Evolutionary conservation across 1,140 invertebrate genomes (phyloP).

Genomic region (Camponotus pennsylvanicus): DNA sequence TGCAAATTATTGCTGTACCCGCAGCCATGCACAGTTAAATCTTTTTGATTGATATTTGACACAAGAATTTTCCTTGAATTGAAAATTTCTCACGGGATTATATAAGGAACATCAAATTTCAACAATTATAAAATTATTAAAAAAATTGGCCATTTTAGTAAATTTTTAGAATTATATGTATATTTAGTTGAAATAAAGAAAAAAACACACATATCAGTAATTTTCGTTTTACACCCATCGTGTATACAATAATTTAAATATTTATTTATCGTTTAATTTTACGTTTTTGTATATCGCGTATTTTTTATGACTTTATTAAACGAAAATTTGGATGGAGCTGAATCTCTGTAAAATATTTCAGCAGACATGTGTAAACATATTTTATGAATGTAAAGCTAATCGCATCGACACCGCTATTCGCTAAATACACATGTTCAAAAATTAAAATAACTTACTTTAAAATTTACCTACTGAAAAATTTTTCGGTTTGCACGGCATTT

Average conservation of each 20-base stretch:
- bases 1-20: constrained; percentile 9
- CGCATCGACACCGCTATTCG: constrained; percentile 15
- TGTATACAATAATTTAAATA: background rate
- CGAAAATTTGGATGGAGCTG: background rate
- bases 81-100: background rate
- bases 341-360: constrained; percentile 34
- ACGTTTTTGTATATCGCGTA: background rate
- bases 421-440: constrained; percentile 24
- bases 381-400: constrained; percentile 43
- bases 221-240: background rate
- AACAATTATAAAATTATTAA: background rate
- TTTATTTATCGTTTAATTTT: constrained; percentile 30
- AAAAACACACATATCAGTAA: background rate
- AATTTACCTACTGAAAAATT: constrained; percentile 49
- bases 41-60: background rate
- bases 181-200: background rate
- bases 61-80: background rate
- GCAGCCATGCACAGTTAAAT: background rate
- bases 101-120: background rate
- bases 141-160: background rate
- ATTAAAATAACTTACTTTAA: constrained; percentile 32
- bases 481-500: constrained; percentile 46
- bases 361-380: constrained; percentile 21
- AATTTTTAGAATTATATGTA: background rate
- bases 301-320: constrained; percentile 19